Percentiles rank a stretch among this genome's conserved stretches.
Evolutionary conservation across 2,113 vertebrate genomes (phyloP).

Genomic region (Pseudonaja textilis): DNA sequence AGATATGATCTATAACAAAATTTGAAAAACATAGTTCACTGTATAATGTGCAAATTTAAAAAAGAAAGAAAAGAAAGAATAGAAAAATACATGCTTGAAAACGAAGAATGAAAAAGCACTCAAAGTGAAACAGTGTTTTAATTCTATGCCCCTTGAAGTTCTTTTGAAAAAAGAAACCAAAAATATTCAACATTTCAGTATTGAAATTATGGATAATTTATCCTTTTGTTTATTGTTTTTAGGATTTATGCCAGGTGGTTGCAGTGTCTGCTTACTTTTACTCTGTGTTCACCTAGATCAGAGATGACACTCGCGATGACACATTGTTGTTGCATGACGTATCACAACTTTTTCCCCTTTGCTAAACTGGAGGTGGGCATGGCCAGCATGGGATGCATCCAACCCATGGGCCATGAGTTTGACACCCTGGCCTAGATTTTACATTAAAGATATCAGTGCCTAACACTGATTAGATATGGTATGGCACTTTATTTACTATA

Average conservation of each 20-base stretch:
- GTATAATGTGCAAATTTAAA: neutral
- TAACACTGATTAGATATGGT: neutral
- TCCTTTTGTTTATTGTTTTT: neutral
- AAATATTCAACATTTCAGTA: neutral
- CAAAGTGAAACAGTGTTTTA: neutral
- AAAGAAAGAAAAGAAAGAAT: neutral
- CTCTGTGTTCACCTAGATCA: neutral
- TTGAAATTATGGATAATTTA: neutral
- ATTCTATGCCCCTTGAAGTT: neutral
- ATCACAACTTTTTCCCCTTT: too few species aligned
- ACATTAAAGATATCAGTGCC: neutral
- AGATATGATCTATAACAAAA: neutral
- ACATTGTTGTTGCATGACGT: too few species aligned
- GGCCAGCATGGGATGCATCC: too few species aligned
- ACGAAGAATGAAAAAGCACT: neutral
- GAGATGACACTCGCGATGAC: too few species aligned
- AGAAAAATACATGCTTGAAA: neutral
- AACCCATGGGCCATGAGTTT: too few species aligned
- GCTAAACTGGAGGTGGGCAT: too few species aligned
- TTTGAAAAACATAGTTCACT: neutral
- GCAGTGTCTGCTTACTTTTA: neutral
- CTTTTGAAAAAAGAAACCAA: neutral
- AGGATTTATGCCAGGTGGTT: neutral
- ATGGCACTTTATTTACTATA: neutral
- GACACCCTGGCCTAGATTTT: neutral